phyloP scores from a whole-genome alignment of 2,888 invertebrate genomes.

The Caenorhabditis sp. region DNA sequence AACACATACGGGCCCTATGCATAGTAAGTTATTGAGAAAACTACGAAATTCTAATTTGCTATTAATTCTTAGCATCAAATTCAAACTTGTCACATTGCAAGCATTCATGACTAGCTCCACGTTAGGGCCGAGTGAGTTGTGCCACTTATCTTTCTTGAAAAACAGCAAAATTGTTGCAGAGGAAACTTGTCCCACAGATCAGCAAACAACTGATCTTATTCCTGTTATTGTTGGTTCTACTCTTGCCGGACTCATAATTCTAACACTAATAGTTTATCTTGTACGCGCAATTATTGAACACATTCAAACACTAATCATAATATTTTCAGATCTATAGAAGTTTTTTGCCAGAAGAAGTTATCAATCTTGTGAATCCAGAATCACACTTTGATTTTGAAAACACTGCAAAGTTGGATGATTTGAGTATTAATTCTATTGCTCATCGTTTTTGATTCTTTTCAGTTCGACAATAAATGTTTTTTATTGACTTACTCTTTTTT shows the following conservation, averaged over 20 bases:
- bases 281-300: constrained; percentile 45
- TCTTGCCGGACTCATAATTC: constrained; percentile 61
- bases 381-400: constrained; percentile 57
- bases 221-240: constrained; percentile 65
- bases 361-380: constrained; percentile 61
- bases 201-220: constrained; percentile 61
- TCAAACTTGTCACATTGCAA: constrained; percentile 59
- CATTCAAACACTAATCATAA: background rate
- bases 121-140: constrained; percentile 52
- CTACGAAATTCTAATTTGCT: too few relatives aligned
- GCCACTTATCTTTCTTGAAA: background rate
- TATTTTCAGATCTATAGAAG: constrained; percentile 64
- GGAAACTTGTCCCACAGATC: constrained; percentile 62
- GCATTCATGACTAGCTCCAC: constrained; percentile 45
- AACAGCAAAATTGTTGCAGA: constrained; percentile 41
- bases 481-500: background rate
- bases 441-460: constrained; percentile 5
- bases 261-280: constrained; percentile 63
- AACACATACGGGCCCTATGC: constrained; percentile 52
- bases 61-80: constrained; percentile 58
- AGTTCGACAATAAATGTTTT: too few relatives aligned
- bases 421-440: background rate
- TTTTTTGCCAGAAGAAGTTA: constrained; percentile 62
- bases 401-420: constrained; percentile 4
- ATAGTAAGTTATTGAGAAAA: constrained; percentile 44